Conservation (phyloP, 1,140 invertebrate genomes). For the Drosophila nigrodunni region DNA sequence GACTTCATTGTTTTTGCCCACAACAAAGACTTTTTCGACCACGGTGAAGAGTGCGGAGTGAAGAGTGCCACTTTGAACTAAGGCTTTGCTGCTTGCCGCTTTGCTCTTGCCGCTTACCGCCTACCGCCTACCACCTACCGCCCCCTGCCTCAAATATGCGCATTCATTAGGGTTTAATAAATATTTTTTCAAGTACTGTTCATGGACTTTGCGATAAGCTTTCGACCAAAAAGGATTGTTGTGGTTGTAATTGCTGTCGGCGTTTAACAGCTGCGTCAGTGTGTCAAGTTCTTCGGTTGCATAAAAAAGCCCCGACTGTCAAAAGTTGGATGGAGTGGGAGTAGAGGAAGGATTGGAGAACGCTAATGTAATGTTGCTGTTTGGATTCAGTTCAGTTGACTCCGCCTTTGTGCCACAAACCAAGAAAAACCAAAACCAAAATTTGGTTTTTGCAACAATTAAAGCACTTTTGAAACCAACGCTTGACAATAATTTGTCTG, state of each 20-base stretch:
- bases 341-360: neutral
- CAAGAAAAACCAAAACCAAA: neutral
- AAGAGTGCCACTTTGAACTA: slow-evolving; percentile 18
- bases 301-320: neutral
- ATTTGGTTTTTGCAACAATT: neutral
- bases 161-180: slow-evolving; percentile 81
- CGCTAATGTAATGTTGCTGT: neutral
- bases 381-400: neutral
- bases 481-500: slow-evolving; percentile 14
- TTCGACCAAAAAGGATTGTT: slow-evolving; percentile 11
- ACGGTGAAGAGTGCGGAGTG: no score
- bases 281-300: slow-evolving; percentile 23
- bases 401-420: neutral
- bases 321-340: neutral
- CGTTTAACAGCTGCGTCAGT: slow-evolving; percentile 46
- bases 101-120: no score
- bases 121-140: no score
- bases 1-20: no score
- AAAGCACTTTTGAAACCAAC: neutral
- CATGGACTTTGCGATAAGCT: slow-evolving; percentile 15
- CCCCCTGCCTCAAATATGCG: slow-evolving; percentile 62
- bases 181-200: slow-evolving; percentile 60
- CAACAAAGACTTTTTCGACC: no score
- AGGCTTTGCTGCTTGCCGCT: slow-evolving; percentile 15
- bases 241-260: slow-evolving; percentile 32